Evolutionary conservation across 2,888 invertebrate species (phyloP), one percentile per base, ranked within the genome.

Genomic region (Callosobruchus maculatus): DNA sequence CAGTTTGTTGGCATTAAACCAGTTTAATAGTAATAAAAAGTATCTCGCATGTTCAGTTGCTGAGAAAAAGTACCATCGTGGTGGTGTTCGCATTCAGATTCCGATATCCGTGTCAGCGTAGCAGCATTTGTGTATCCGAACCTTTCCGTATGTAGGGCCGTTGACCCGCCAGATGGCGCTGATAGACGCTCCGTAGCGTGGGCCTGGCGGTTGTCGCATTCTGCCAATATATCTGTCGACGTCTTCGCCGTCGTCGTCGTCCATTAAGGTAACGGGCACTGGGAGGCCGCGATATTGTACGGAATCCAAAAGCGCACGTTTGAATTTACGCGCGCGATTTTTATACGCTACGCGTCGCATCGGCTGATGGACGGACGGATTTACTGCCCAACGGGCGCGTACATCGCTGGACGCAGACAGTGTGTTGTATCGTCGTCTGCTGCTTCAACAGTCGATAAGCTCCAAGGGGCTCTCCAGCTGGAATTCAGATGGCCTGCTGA

Each of bases 141-240:
- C 26, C 2, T 26, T 26, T 26, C 26, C 7, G 3, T 26, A 26
- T 13, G 75, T 74, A 76, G 74, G 82, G 78, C 72, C 82, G 77
- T 84, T 83, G 83, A 83, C 83, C 84, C 81, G 77, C 74, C 77
- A 84, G 84, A 84, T 84, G 84, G 84, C 84, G 82, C 81, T 84
- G 84, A 84, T 84, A 84, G 82, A 79, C 77, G 68, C 13, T 73
- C 71, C 76, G 75, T 76, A 78, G 83, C 83, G 84, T 84, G 83
- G 83, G 83, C 82, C 79, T 81, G 80, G 79, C 7, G 80, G 80
- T 82, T 81, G 82, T 83, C 82, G 81, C 82, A 80, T 82, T 80
- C 82, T 80, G 82, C 80, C 82, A 71, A 71, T 71, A 31, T 71
- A 71, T 71, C 26, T 71, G 21, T 71, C 21, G 20, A 49, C 67